These are phyloP conservation scores for Polietes domitor DNA, from an alignment of 2,888 invertebrate genomes.

Conservation along the genomic window DNA sequence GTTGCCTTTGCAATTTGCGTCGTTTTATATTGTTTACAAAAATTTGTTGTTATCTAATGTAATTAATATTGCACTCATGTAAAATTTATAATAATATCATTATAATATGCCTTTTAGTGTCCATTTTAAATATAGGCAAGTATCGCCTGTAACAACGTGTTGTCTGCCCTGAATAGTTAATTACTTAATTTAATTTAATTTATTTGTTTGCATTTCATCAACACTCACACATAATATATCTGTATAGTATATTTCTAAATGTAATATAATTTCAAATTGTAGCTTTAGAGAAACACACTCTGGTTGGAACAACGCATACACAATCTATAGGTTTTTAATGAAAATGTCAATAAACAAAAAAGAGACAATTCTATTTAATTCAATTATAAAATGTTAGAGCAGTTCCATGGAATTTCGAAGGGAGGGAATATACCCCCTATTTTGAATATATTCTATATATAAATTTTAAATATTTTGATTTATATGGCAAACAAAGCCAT, in stretches of 20 bases:
- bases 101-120: conserved; percentile 3
- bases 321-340: background rate
- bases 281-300: background rate
- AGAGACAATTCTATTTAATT: conserved; percentile 19
- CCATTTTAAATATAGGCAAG: background rate
- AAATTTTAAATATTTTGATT: no score
- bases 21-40: background rate
- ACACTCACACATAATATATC: background rate
- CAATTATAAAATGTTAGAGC: background rate
- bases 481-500: no score
- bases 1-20: no score
- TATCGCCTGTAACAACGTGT: background rate
- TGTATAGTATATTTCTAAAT: background rate
- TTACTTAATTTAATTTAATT: conserved; percentile 32
- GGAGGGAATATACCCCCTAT: background rate
- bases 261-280: background rate
- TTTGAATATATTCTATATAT: no score
- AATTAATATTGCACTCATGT: conserved; percentile 7
- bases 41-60: conserved; percentile 9
- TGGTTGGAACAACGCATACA: conserved; percentile 7
- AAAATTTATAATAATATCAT: background rate
- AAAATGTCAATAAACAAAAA: conserved; percentile 13
- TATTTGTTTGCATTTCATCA: conserved; percentile 5
- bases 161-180: background rate
- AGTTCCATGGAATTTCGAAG: conserved; percentile 12